Evolutionary conservation across 2,113 vertebrate species (phyloP).

Genomic region (Dinomys branickii): DNA sequence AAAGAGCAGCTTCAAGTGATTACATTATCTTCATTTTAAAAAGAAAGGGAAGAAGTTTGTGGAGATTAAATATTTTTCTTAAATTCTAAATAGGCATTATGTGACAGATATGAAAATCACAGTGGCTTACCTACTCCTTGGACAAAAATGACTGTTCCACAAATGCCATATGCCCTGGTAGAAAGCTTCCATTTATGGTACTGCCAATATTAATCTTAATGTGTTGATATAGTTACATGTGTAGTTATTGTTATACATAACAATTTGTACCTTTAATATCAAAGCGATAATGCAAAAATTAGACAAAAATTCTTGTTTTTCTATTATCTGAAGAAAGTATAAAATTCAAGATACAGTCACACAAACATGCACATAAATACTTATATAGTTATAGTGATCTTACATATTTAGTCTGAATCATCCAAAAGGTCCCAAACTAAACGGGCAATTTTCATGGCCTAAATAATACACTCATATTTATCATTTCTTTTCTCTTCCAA

Average conservation of each 20-base stretch:
- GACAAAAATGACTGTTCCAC: not conserved
- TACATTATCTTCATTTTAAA: not conserved
- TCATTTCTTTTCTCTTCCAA: conserved; percentile 25
- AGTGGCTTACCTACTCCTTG: not conserved
- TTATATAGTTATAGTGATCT: not conserved
- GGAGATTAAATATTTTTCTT: not conserved
- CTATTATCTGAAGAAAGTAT: not conserved
- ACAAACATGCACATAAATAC: not conserved
- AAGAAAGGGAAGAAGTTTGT: not conserved
- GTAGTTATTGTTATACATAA: not conserved
- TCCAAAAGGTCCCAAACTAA: not conserved
- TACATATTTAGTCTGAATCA: not conserved
- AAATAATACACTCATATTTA: not conserved
- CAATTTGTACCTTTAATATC: not conserved
- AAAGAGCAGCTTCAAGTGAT: not conserved
- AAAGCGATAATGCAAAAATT: not conserved
- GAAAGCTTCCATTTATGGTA: not conserved
- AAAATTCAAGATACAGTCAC: not conserved
- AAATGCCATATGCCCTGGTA: not conserved
- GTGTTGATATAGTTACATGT: not conserved
- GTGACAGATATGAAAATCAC: not conserved
- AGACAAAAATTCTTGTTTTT: conserved; percentile 14
- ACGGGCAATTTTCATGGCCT: not conserved
- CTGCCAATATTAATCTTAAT: not conserved
- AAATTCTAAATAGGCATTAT: not conserved